A percentile compares a stretch with the other conserved stretches of the same genome.
Evolutionary conservation across 2,113 vertebrate genomes (phyloP).

Genomic region (Notarius quadriscutis): DNA sequence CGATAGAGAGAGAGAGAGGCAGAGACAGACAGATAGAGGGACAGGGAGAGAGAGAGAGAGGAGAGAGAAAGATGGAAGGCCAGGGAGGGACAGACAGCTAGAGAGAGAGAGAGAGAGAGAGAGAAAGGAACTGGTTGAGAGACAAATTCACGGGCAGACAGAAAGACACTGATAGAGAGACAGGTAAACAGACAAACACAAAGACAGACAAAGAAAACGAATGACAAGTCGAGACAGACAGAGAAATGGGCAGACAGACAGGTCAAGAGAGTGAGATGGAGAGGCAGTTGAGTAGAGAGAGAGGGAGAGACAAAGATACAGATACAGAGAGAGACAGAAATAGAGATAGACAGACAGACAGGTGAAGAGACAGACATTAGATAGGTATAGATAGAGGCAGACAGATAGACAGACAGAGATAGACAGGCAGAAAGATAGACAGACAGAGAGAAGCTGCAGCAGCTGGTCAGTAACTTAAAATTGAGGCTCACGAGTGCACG

Average conservation of each 20-base stretch:
- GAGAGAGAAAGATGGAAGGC: not conserved
- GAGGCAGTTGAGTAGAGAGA: not conserved
- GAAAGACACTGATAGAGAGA: not conserved
- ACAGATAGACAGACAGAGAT: too few species aligned
- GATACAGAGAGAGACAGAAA: not conserved
- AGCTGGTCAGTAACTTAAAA: conserved; percentile 6
- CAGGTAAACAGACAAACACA: not conserved
- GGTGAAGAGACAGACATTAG: not conserved
- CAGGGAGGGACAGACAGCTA: not conserved
- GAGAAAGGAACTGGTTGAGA: not conserved
- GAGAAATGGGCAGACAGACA: not conserved
- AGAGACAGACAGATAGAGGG: not conserved
- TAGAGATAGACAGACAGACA: not conserved
- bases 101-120: not conserved
- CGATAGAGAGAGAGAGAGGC: not conserved
- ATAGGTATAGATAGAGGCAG: too few species aligned
- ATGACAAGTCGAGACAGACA: not conserved
- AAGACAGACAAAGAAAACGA: not conserved
- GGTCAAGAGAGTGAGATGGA: not conserved
- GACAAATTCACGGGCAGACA: not conserved
- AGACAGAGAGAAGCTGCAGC: not conserved
- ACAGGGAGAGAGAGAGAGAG: not conserved
- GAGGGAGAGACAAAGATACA: not conserved
- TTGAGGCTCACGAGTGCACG: not conserved
- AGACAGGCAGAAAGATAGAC: not conserved